Evolutionary conservation across 2,888 invertebrate genomes (phyloP), one percentile per base, ranked within the genome.

Genomic region (Encarsia formosa): DNA sequence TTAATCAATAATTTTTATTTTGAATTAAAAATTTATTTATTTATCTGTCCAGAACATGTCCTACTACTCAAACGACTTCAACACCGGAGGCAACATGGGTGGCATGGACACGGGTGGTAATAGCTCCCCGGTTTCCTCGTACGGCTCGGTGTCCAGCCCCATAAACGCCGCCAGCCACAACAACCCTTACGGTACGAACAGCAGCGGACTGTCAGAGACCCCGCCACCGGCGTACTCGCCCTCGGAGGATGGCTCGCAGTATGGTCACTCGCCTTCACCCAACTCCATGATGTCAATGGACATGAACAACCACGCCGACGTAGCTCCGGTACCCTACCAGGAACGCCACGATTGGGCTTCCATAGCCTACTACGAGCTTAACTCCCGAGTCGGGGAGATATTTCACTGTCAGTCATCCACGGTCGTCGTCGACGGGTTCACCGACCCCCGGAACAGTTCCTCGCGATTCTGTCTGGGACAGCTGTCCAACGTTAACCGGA

Each of bases 361-460:
- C n/a, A 96, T 99, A 56, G 95, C 95, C 1, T 99, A 99, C 71
- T 99, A 98, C 67, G 99, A 99, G 73, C 78, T 99, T 56, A 99
- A 99, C 76, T 93, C 92, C 69, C 83, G 98, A 41, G 97, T 99
- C 5, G 99, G 99, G 2, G 98, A 99, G 75, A 91, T 93, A 18
- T 95, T 95, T 74, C 91, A 93, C 69, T 93, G 93, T 73, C 89
- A 89, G 67, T 88, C 88, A 22, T 89, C 89, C 65, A 89, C 91
- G 20, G 90, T 99, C 2, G 91, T 94, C 47, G 95, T 99, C 1
- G 99, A 99, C 75, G 99, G 99, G 8, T 99, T 97, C 72, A 99
- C 98, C 52, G 96, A 99, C 77, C 99, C 99, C 0, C 92, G 93
- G 60, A 93, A 94, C 72, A 93, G 96, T 74, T 88, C 91, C 52